phyloP scores from a whole-genome alignment of 2,888 invertebrate genomes.

The Eupithecia dodoneata region DNA sequence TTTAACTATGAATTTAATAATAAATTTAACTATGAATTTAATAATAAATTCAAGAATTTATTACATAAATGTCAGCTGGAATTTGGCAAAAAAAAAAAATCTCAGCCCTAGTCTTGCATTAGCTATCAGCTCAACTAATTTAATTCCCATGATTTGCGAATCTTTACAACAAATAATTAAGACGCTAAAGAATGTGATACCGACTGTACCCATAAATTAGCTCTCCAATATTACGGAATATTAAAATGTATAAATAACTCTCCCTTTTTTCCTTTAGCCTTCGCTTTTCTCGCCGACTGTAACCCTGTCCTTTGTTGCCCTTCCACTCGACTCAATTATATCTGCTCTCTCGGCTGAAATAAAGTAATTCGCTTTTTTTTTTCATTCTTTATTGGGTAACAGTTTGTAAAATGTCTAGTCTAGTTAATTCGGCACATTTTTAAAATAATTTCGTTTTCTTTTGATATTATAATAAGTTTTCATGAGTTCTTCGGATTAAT shows the following conservation, averaged over 20 bases:
- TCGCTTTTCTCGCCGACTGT: conserved; percentile 4
- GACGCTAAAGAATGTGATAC: not conserved
- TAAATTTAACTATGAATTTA: too few species aligned
- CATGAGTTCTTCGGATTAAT: not conserved
- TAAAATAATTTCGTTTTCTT: not conserved
- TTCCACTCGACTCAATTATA: conserved; percentile 63
- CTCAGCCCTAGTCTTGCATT: not conserved
- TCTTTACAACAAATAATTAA: not conserved
- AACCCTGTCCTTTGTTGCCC: conserved; percentile 38
- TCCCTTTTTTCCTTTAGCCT: not conserved
- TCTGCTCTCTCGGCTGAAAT: conserved; percentile 61
- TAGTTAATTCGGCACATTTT: not conserved
- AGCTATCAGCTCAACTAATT: not conserved
- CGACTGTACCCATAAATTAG: conserved; percentile 1
- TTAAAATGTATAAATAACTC: conserved; percentile 11
- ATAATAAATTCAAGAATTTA: not conserved
- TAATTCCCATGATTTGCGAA: not conserved
- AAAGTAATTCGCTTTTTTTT: conserved; percentile 53
- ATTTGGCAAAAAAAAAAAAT: not conserved
- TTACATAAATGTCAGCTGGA: not conserved
- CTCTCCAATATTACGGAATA: conserved; percentile 4
- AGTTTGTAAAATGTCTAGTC: conserved; percentile 33
- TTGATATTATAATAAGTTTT: not conserved
- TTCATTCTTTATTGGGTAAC: conserved; percentile 46
- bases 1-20: too few species aligned